Percentiles rank a stretch among this genome's conserved stretches.
Evolutionary conservation across 2,113 vertebrate genomes (phyloP).

Genomic region (Bos taurus): DNA sequence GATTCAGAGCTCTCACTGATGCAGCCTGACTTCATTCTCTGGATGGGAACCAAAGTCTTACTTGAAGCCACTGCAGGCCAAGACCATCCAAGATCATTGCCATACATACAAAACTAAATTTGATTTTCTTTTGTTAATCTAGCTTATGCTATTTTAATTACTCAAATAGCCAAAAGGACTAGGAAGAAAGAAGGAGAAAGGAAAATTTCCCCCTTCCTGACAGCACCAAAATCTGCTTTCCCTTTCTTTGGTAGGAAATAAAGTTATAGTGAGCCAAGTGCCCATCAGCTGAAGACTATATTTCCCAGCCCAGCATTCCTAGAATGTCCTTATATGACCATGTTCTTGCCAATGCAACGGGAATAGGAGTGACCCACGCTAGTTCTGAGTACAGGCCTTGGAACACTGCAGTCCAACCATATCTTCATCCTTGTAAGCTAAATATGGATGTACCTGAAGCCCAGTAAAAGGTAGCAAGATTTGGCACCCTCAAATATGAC

Average conservation of each 20-base stretch:
- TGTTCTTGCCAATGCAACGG: neutral
- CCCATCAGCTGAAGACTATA: neutral
- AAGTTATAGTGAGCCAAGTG: neutral
- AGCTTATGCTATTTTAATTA: neutral
- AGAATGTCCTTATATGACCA: neutral
- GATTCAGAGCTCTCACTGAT: neutral
- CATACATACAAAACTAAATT: neutral
- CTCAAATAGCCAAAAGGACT: neutral
- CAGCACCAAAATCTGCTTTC: neutral
- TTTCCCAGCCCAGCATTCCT: neutral
- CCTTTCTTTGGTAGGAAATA: neutral
- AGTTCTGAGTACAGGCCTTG: neutral
- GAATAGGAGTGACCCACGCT: neutral
- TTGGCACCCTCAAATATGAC: neutral
- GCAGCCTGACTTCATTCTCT: neutral
- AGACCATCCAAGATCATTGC: neutral
- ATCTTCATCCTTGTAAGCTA: neutral
- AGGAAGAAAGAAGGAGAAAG: neutral
- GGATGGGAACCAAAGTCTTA: neutral
- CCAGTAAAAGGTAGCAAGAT: neutral
- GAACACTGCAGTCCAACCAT: neutral
- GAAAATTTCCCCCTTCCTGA: neutral
- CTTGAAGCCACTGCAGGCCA: neutral
- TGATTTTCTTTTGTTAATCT: neutral
- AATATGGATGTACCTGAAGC: neutral